These are phyloP conservation scores for Porphyrio hochstetteri DNA, from an alignment of 2,113 vertebrate genomes.

Conservation along the genomic window DNA sequence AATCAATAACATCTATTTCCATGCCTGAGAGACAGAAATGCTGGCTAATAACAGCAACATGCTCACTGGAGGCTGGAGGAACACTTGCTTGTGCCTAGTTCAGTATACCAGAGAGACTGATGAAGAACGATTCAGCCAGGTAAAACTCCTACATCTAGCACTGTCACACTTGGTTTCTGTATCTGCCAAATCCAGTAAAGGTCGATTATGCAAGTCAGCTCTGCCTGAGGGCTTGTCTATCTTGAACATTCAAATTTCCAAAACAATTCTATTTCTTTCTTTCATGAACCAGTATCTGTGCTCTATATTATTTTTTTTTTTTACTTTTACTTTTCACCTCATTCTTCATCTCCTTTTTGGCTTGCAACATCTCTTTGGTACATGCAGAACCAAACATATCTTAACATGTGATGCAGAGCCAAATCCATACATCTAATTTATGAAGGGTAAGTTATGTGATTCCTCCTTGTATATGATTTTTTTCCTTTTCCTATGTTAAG, in stretches of 20 bases:
- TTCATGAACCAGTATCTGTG: not conserved
- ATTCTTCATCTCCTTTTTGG: not conserved
- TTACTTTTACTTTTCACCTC: not conserved
- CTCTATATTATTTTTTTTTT: not conserved
- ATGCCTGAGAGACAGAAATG: not conserved
- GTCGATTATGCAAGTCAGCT: not conserved
- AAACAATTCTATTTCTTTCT: constrained; percentile 42
- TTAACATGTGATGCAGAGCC: fast-evolving
- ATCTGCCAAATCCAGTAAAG: constrained; percentile 8
- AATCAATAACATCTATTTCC: constrained; percentile 13
- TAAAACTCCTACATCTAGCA: not conserved
- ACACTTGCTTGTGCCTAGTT: constrained; percentile 17
- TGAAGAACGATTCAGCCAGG: not conserved
- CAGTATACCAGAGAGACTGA: constrained; percentile 1
- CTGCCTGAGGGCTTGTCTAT: constrained; percentile 34
- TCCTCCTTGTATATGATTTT: not conserved
- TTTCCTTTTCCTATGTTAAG: not conserved
- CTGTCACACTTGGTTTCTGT: constrained; percentile 7
- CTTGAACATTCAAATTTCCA: constrained; percentile 33
- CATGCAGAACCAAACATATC: not conserved
- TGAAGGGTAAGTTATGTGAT: not conserved
- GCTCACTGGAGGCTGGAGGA: not conserved
- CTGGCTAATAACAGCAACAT: not conserved
- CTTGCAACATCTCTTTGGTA: not conserved
- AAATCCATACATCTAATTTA: not conserved